A percentile compares a stretch with the other conserved stretches of the same genome.
phyloP scores from a whole-genome alignment of 2,113 vertebrate genomes.

The Rafetus swinhoei region DNA sequence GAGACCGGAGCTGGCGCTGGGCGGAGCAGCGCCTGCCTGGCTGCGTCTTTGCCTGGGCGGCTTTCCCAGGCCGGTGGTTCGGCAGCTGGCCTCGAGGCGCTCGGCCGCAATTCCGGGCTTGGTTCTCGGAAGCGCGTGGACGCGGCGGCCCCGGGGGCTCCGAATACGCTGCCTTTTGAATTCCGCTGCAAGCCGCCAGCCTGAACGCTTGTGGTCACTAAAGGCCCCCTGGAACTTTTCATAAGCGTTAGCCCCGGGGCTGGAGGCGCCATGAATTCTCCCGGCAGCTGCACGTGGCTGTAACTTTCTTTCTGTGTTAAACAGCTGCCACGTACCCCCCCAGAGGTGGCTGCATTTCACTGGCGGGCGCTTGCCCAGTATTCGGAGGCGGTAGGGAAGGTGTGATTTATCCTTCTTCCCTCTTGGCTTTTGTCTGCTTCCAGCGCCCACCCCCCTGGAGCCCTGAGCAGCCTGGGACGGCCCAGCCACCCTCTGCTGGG shows the following conservation, averaged over 20 bases:
- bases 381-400: not conserved
- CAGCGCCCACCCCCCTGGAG: not conserved
- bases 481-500: not conserved
- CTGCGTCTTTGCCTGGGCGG: not conserved
- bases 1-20: too few species aligned
- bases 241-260: not conserved
- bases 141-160: not conserved
- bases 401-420: not conserved
- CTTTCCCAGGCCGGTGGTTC: not conserved
- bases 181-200: not conserved
- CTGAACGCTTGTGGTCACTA: not conserved
- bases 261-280: not conserved
- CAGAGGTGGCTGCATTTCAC: not conserved
- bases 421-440: not conserved
- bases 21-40: not conserved
- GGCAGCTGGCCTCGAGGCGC: not conserved
- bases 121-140: not conserved
- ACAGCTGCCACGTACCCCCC: not conserved
- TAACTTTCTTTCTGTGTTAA: not conserved
- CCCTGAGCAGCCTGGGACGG: not conserved
- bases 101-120: not conserved
- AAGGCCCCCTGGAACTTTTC: not conserved
- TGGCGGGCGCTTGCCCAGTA: not conserved
- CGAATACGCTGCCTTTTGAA: not conserved
- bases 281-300: not conserved